A percentile compares a stretch with the other conserved stretches of the same genome.
These are phyloP conservation scores for Psettodes erumei DNA, from an alignment of 2,113 vertebrate genomes.

Conservation along the genomic window DNA sequence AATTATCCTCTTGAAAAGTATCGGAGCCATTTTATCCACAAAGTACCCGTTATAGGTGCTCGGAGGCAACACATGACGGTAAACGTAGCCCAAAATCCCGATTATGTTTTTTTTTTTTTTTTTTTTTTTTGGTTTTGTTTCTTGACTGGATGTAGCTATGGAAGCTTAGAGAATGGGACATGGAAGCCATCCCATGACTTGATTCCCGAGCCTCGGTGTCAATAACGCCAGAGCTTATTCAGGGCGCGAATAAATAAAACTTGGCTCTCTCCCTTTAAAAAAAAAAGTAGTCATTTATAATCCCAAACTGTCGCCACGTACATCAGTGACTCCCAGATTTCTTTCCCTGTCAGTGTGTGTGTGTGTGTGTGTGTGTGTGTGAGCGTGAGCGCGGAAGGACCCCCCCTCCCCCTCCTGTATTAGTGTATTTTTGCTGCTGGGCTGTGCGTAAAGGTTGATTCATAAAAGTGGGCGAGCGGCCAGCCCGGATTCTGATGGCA, in stretches of 20 bases:
- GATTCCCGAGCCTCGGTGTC: constrained; percentile 62
- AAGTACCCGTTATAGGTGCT: constrained; percentile 70
- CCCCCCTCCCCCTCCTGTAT: not conserved
- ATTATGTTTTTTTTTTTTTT: constrained; percentile 61
- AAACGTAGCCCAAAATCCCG: constrained; percentile 70
- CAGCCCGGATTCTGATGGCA: constrained; percentile 44
- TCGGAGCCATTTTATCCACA: constrained; percentile 70
- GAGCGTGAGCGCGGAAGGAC: constrained; percentile 15
- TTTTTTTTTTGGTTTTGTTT: constrained; percentile 62
- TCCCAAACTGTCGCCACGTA: constrained; percentile 46
- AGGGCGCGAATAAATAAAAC: constrained; percentile 27
- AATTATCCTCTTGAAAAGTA: constrained; percentile 80
- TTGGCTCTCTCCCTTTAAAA: constrained; percentile 43
- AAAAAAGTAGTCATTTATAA: constrained; percentile 67
- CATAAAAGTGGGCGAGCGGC: constrained; percentile 44
- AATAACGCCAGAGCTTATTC: constrained; percentile 66
- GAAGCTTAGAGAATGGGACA: constrained; percentile 66
- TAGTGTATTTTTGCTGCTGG: constrained; percentile 20
- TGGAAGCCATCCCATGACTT: constrained; percentile 60
- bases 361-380: not conserved
- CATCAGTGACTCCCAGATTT: not conserved
- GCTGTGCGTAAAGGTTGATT: constrained; percentile 55
- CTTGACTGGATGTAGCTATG: constrained; percentile 60
- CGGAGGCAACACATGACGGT: constrained; percentile 62
- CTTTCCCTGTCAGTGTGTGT: not conserved